phyloP scores from a whole-genome alignment of 2,113 vertebrate species.

The Myrmophylax atrothorax region DNA sequence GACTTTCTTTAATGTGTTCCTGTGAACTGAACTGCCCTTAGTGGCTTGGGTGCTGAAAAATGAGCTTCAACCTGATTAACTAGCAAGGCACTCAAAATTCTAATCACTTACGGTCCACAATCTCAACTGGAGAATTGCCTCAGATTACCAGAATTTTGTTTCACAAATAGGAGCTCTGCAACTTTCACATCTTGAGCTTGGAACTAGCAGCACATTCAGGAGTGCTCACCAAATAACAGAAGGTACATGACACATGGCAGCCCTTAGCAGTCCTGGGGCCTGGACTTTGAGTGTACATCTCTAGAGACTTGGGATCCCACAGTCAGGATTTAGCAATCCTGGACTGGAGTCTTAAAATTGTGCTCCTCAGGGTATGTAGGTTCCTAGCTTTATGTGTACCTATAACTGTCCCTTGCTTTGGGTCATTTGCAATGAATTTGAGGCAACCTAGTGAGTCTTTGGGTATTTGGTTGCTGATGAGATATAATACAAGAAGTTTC shows the following conservation, averaged over 20 bases:
- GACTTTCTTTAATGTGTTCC: background rate
- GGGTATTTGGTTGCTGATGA: background rate
- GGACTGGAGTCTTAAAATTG: background rate
- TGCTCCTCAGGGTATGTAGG: background rate
- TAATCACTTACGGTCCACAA: background rate
- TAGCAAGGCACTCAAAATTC: background rate
- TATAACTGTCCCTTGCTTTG: background rate
- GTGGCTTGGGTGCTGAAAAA: background rate
- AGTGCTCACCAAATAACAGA: accelerated
- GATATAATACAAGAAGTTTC: background rate
- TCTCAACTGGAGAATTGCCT: background rate
- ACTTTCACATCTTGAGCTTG: background rate
- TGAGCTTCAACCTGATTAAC: background rate
- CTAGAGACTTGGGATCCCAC: background rate
- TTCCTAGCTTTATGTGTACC: background rate
- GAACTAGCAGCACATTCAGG: background rate
- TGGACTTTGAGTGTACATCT: background rate
- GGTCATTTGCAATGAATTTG: background rate
- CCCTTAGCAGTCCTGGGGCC: background rate
- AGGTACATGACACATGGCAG: background rate
- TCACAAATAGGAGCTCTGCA: background rate
- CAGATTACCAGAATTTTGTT: background rate
- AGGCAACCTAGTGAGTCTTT: background rate
- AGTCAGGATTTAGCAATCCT: background rate
- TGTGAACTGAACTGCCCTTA: background rate